Evolutionary conservation across 2,113 vertebrate species (phyloP), one percentile per base, ranked within the genome.

Genomic region (Junco hyemalis): DNA sequence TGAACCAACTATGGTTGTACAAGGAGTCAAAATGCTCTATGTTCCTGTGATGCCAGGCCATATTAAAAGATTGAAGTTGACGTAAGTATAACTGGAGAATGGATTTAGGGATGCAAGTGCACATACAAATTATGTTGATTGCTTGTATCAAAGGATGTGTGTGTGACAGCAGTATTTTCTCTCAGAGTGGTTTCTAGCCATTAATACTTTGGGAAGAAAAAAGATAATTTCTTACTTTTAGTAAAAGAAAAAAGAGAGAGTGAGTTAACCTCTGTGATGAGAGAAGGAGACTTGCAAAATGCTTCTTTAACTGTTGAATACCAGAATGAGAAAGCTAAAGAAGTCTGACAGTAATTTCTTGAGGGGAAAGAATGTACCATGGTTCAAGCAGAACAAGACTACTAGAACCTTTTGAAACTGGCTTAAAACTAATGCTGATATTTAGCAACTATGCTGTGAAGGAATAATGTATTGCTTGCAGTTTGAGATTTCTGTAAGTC

Each of bases 1-100:
- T 94, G 99, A 99, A 95, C 99, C 99, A 68, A 99, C 98, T 6
- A 99, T 99, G 99, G 99, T 99, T 25, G 99, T 99, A 23, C 98
- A 99, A 42, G 99, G 99, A 80, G 99, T 99, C 79, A 99, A 99
- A 98, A 99, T 99, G 99, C 98, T 99, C 6, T 99, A 99, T 92
- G 99, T 99, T 89, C 99, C 99, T 81, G 98, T 99, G 93, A 99
- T 99, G 99, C 99, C 99, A 11, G 99, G 99, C 82, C 99, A 99
- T 65, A 98, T 98, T 69, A 99, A 99, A 97, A 98, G 99, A 96
- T 97, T 99, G 59, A 99, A 99, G 84, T 96, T 99, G 92, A 99
- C 99, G 99, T 99, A 97, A 99, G 99, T 98, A 95, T 89, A 66
- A 72, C 73, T 59, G 36, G 45, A 42, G 73, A 50, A 42, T 33